Base-by-base conservation (phyloP, 2,113 vertebrate genomes). In the Pedionomus torquatus region DNA sequence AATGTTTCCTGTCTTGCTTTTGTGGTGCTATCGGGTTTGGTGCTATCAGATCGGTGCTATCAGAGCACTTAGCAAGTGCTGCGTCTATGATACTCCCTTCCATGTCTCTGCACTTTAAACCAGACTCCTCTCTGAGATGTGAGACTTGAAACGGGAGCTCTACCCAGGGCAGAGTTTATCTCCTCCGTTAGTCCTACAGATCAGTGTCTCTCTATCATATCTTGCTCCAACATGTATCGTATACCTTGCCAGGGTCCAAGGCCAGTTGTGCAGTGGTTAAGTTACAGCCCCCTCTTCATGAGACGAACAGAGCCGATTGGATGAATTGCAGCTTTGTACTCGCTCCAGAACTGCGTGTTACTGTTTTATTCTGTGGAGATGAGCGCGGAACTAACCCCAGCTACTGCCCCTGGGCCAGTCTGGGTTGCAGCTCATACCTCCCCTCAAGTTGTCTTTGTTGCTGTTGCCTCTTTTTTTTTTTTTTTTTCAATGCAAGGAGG, bases 51-150 rank as follows among this genome's bases (percentile, higher is more conserved):
- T 35, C 7, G 87, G 91, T 65, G 68, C 55, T 72, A 41, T 71
- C 68, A 58, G 83, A 87, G 88, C 74, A 55, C 46, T 70, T 30
- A 11, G 60, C 26, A 64, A 86, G 95, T 95, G 87, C 95, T 95
- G 75, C 49, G 24, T 77, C 54, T 41, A 49, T 13, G 16, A 69
- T 41, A 9, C 41, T 61, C 41, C 71, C 81, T 86, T 58, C 65
- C 63, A 24, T 3, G 44, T 70, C 86, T 94, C 95, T 95, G 94
- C 95, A 96, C 97, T 95, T 97, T 95, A 95, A 95, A 93, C 64
- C 88, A 71, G 44, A 82, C 78, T 89, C 87, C 81, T 92, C 90
- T 90, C 89, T 72, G 86, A 52, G 66, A 75, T 48, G 48, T 25
- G 79, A 96, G 90, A 85, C 91, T 97, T 95, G 95, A 95, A 97